phyloP scores from a whole-genome alignment of 2,797 vertebrate species.

The Trematomus bernacchii region DNA sequence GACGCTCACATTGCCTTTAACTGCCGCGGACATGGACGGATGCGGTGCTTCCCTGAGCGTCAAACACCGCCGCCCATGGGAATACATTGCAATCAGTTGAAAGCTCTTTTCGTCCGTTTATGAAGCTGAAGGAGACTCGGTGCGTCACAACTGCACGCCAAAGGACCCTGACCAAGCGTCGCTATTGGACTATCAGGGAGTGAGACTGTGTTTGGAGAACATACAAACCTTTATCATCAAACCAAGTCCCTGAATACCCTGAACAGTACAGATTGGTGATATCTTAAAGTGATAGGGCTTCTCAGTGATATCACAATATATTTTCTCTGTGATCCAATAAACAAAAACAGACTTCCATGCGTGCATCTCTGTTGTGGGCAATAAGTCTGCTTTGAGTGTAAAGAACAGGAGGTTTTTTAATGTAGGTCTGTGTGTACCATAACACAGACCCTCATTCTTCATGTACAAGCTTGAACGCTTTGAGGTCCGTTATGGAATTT shows the following conservation, averaged over 20 bases:
- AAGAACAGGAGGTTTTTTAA: slow-evolving; percentile 25
- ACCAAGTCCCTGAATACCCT: neutral
- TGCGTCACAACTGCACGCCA: too few species aligned
- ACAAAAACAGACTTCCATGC: slow-evolving; percentile 1
- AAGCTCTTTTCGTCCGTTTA: too few species aligned
- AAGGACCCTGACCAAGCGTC: too few species aligned
- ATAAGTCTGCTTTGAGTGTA: neutral
- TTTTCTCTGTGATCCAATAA: slow-evolving; percentile 4
- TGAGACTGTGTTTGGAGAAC: too few species aligned
- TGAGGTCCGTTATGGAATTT: slow-evolving; percentile 31
- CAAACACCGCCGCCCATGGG: too few species aligned
- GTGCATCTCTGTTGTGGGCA: neutral
- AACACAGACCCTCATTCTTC: slow-evolving; percentile 21
- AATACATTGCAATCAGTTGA: too few species aligned
- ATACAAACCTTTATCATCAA: neutral
- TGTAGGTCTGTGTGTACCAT: slow-evolving; percentile 7
- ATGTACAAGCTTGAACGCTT: neutral
- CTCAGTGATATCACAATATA: neutral
- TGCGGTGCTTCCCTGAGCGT: too few species aligned
- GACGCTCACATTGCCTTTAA: too few species aligned
- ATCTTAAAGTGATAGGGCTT: neutral
- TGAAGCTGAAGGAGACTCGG: too few species aligned
- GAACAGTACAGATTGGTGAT: neutral
- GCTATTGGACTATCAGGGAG: too few species aligned
- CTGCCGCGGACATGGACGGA: too few species aligned